Evolutionary conservation across 2,797 vertebrate species (phyloP).

Genomic region (Alcedo quadribrachys): DNA sequence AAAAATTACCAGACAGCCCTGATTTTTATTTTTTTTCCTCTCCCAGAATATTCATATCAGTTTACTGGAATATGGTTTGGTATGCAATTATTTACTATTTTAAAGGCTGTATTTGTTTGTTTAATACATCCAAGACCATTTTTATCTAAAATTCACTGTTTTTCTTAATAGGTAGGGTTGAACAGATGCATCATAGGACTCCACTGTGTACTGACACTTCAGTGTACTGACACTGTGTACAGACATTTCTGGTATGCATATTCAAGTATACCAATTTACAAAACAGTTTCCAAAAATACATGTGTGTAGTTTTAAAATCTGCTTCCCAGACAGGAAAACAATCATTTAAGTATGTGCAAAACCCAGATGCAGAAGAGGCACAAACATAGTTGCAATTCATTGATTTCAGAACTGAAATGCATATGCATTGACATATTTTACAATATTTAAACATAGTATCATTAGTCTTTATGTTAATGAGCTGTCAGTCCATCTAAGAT

Average conservation of each 20-base stretch:
- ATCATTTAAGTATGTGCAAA: conserved; percentile 6
- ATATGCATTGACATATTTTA: conserved; percentile 35
- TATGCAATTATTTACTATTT: neutral
- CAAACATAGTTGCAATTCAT: neutral
- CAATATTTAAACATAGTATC: neutral
- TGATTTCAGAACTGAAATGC: conserved; percentile 4
- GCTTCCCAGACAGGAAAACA: conserved; percentile 15
- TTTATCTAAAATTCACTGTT: neutral
- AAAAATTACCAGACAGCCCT: neutral
- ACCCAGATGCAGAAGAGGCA: neutral
- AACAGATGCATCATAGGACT: neutral
- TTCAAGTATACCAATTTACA: conserved; percentile 13
- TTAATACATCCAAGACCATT: neutral
- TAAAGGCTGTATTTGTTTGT: neutral
- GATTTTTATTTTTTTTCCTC: neutral
- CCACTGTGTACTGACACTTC: neutral
- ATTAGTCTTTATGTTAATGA: neutral
- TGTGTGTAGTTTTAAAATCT: conserved; percentile 36
- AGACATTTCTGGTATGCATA: conserved; percentile 18
- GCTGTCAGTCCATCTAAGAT: neutral
- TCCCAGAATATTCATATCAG: neutral
- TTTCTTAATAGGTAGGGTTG: neutral
- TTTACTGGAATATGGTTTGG: neutral
- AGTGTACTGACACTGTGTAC: neutral
- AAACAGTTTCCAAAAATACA: conserved; percentile 28